phyloP scores from a whole-genome alignment of 2,797 vertebrate genomes.

The Atherinosoma microstoma region DNA sequence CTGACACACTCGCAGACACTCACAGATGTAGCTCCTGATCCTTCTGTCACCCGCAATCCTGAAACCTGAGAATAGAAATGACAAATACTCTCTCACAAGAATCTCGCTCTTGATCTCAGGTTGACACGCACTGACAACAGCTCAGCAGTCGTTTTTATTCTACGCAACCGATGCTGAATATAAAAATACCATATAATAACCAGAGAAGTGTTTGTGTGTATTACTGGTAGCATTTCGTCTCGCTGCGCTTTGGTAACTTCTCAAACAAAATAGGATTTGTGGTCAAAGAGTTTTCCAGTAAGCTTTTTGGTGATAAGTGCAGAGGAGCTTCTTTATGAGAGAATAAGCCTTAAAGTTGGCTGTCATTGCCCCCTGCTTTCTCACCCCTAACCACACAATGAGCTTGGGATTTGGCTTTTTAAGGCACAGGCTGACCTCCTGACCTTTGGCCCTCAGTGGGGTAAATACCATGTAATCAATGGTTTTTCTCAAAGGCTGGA shows the following conservation, averaged over 20 bases:
- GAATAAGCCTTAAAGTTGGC: conserved; percentile 87
- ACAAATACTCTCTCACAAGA: conserved; percentile 76
- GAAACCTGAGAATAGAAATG: conserved; percentile 69
- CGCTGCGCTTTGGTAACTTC: conserved; percentile 69
- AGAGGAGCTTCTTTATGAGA: conserved; percentile 73
- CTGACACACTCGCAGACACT: conserved; percentile 60
- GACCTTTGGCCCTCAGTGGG: conserved; percentile 95
- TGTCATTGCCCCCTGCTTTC: conserved; percentile 82
- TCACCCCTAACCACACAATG: conserved; percentile 95
- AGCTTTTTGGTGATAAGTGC: conserved; percentile 74
- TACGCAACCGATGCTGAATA: conserved; percentile 55
- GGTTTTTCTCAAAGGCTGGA: conserved; percentile 92
- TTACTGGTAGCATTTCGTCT: conserved; percentile 64
- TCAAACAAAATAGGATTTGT: conserved; percentile 72
- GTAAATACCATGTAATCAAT: conserved; percentile 97
- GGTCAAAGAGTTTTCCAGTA: conserved; percentile 70
- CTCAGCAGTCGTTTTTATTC: conserved; percentile 69
- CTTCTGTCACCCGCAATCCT: conserved; percentile 64
- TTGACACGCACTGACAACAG: conserved; percentile 71
- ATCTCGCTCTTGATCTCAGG: conserved; percentile 72
- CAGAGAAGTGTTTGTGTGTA: conserved; percentile 57
- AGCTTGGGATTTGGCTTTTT: conserved; percentile 89
- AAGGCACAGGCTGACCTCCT: conserved; percentile 89
- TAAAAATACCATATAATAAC: conserved; percentile 76
- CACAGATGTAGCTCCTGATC: conserved; percentile 68